phyloP scores from a whole-genome alignment of 2,797 vertebrate species.

The Pseudochirops corinnae region DNA sequence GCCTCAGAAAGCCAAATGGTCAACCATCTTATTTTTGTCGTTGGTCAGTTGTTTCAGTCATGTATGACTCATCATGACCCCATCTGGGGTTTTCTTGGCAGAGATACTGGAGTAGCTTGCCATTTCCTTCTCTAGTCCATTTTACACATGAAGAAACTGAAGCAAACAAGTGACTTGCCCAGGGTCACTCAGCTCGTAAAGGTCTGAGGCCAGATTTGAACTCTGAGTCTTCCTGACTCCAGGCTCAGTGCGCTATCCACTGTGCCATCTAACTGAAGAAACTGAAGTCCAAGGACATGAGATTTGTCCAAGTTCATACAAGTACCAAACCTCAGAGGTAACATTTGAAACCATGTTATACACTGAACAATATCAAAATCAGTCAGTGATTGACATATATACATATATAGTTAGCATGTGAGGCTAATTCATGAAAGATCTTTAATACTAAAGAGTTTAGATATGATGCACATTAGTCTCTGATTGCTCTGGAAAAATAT shows the following conservation, averaged over 20 bases:
- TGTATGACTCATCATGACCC: background rate
- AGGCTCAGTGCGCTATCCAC: background rate
- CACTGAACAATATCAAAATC: background rate
- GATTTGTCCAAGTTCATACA: background rate
- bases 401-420: background rate
- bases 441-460: slow-evolving; percentile 9
- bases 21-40: background rate
- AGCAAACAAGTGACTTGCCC: background rate
- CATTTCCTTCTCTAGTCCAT: too few species aligned
- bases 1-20: background rate
- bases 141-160: background rate
- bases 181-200: background rate
- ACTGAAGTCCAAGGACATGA: background rate
- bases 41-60: background rate
- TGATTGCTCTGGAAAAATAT: background rate
- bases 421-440: background rate
- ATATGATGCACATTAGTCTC: background rate
- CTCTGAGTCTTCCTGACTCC: background rate
- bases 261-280: background rate
- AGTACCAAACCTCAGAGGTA: background rate
- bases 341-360: background rate
- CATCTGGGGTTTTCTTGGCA: background rate
- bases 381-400: too few species aligned
- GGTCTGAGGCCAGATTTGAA: background rate
- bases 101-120: background rate